A percentile compares a stretch with the other conserved stretches of the same genome.
These are phyloP conservation scores for Bufotes viridis DNA, from an alignment of 2,797 vertebrate species.

Conservation along the genomic window DNA sequence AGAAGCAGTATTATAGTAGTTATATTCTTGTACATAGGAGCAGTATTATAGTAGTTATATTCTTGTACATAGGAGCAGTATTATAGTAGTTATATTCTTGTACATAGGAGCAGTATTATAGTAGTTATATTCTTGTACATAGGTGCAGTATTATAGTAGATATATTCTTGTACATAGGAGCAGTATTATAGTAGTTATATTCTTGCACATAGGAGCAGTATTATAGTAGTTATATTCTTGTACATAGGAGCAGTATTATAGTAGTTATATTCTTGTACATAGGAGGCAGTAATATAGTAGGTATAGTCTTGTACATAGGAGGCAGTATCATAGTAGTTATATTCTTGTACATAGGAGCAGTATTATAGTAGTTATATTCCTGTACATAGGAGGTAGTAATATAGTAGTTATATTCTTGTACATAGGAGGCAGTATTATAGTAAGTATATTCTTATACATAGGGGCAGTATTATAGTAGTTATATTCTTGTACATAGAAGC, in stretches of 20 bases:
- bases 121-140: background rate
- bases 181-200: background rate
- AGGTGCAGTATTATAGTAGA: background rate
- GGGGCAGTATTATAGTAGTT: background rate
- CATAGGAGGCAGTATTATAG: background rate
- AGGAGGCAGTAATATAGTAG: background rate
- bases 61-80: background rate
- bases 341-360: background rate
- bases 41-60: background rate
- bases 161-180: background rate
- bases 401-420: background rate
- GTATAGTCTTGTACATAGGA: background rate
- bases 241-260: background rate
- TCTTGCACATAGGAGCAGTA: background rate
- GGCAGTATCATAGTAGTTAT: conserved; percentile 3
- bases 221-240: background rate
- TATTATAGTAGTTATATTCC: background rate
- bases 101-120: background rate
- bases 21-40: background rate
- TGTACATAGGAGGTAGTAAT: background rate
- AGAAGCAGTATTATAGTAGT: background rate
- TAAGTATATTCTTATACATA: background rate
- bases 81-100: conserved; percentile 1
- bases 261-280: conserved; percentile 1
- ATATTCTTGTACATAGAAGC: background rate